Evolutionary conservation across 2,888 invertebrate species (phyloP).

Genomic region (Acronicta psi): DNA sequence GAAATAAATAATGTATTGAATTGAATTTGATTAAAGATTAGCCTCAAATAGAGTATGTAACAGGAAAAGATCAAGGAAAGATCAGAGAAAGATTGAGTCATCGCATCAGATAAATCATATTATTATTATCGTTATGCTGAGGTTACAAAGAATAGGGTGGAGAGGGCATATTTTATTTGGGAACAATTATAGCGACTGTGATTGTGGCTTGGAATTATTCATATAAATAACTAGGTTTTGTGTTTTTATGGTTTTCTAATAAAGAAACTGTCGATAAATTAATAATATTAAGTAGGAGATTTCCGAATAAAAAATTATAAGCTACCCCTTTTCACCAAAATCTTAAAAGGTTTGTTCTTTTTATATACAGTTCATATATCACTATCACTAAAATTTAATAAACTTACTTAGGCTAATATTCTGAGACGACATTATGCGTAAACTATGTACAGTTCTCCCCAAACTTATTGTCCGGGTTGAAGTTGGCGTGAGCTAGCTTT

Average conservation of each 20-base stretch:
- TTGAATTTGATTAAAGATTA: conserved; percentile 29
- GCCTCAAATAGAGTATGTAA: conserved; percentile 44
- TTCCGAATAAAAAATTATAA: background rate
- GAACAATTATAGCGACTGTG: conserved; percentile 20
- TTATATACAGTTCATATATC: no score
- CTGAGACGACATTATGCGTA: no score
- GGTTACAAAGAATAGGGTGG: conserved; percentile 28
- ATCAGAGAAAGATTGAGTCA: conserved; percentile 45
- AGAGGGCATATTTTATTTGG: conserved; percentile 23
- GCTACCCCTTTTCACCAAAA: no score
- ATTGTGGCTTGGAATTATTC: conserved; percentile 11
- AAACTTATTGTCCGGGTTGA: no score
- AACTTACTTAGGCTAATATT: no score
- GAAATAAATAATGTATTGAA: no score
- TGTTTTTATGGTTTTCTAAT: conserved; percentile 1
- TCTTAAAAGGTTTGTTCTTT: no score
- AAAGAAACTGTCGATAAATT: conserved; percentile 1
- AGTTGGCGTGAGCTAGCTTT: no score
- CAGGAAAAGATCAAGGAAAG: conserved; percentile 39
- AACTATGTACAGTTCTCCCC: no score
- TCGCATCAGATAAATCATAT: conserved; percentile 54
- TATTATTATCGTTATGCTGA: conserved; percentile 49
- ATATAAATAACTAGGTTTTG: conserved; percentile 10
- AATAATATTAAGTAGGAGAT: background rate
- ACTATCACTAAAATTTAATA: no score